Base-by-base conservation (phyloP, 2,888 invertebrate species). In the Bombylius discolor region DNA sequence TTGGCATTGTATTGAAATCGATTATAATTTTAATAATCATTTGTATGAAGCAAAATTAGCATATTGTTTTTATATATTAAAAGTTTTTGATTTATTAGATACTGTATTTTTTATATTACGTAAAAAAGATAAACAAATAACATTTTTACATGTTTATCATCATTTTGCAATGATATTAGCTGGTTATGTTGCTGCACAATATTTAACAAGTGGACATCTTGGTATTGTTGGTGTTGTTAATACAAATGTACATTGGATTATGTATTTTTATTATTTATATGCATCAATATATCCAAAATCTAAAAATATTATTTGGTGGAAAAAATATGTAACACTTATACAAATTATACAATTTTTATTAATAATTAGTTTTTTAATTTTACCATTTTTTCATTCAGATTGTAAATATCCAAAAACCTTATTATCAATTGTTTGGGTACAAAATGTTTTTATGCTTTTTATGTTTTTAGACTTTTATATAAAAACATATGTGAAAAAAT, bases 241-340 rank as follows among this genome's bases (percentile, higher is more conserved):
- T 68, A 78, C 81, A 0, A 79, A 87, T 57, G 87, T 93, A 0
- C 93, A 94, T 66, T 70, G 82, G 3, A 72, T 90, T 32, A 93
- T 94, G 92, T 93, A 93, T 67, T 73, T 78, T 0, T 89, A 93
- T 70, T 93, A 90, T 67, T 77, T 88, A 5, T 64, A 85, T 59
- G 79, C 87, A 0, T 85, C 87, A 1, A 75, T 82, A 56, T 78
- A 84, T 49, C 85, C 85, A 0, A 77, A 78, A 50, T 79, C 83
- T 67, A 84, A 84, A 64, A 76, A 83, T 56, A 84, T 81, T 58
- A 68, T 83, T 1, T 85, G 85, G 84, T 85, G 87, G 83, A 90
- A 90, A 68, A 87, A 85, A 63, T 78, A 85, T 65, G 82, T 90
- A 61, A 90, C 89, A 0, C 84, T 83, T 64, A 66, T 89, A 60